Base-by-base conservation (phyloP, 2,113 vertebrate species). In the Hypocryptadius cinnamomeus region DNA sequence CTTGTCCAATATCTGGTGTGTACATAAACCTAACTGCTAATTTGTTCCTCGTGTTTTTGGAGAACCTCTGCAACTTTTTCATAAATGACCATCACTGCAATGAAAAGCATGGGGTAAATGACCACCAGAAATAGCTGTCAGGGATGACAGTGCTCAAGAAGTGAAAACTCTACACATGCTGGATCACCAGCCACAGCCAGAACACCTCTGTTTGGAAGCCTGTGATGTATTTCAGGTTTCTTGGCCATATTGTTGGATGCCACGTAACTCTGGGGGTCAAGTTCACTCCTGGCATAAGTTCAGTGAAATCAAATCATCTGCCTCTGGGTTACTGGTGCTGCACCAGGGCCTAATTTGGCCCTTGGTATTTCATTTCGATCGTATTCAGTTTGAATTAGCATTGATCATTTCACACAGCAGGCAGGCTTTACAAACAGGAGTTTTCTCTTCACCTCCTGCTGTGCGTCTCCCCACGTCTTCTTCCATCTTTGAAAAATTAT, bases 371-470 rank as follows among this genome's bases (percentile, higher is more conserved):
- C 40, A 73, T 84, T 96, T 90, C 12, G 42, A 84, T 89, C 4
- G 5, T 35, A 50, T 76, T 93, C 72, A 64, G 61, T 70, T 84
- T 66, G 87, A 88, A 90, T 86, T 94, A 93, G 79, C 53, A 48
- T 73, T 90, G 89, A 89, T 79, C 88, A 31, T 93, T 94, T 77
- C 77, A 48, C 79, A 79, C 63, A 95, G 94, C 80, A 61, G 82
- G 70, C 86, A 85, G 68, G 85, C 84, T 95, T 91, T 82, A 65
- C 66, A 73, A 85, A 85, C 59, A 72, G 76, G 74, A 79, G 23
- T 64, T 92, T 85, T 91, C 85, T 82, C 57, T 83, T 84, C 23
- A 24, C 44, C 56, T 90, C 70, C 79, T 56, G 65, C 85, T 72
- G 50, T 28, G 47, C 51, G 24, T 11, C 10, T 64, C 92, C 81